Evolutionary conservation across 2,113 vertebrate species (phyloP).

Genomic region (Verasper variegatus): DNA sequence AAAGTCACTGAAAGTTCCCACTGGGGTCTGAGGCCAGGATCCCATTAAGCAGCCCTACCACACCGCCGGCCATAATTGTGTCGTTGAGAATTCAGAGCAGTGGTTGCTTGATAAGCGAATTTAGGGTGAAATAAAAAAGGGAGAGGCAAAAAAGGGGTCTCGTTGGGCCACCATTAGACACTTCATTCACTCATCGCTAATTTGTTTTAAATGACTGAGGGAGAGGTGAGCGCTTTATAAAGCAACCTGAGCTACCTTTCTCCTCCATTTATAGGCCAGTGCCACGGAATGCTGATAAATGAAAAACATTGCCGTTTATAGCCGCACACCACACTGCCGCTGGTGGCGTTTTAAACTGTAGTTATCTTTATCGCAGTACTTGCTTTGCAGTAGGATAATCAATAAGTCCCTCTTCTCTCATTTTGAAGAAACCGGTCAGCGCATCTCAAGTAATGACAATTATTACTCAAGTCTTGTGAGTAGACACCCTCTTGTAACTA

Average conservation of each 20-base stretch:
- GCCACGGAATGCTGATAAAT: slow-evolving; percentile 64
- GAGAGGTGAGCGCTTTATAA: slow-evolving; percentile 74
- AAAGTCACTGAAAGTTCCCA: slow-evolving; percentile 85
- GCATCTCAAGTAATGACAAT: background rate
- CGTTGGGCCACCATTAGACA: slow-evolving; percentile 74
- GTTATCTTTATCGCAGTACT: slow-evolving; percentile 58
- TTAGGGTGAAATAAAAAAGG: slow-evolving; percentile 78
- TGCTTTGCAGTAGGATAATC: slow-evolving; percentile 59
- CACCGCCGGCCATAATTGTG: slow-evolving; percentile 84
- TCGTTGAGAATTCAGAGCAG: slow-evolving; percentile 84
- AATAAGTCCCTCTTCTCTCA: slow-evolving; percentile 30
- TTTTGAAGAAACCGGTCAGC: slow-evolving; percentile 13
- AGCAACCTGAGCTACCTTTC: slow-evolving; percentile 41
- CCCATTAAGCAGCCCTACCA: slow-evolving; percentile 83
- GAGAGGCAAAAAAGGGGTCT: slow-evolving; percentile 62
- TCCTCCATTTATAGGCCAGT: slow-evolving; percentile 40
- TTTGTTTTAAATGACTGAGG: slow-evolving; percentile 82
- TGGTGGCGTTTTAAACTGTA: slow-evolving; percentile 48
- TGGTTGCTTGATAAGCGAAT: slow-evolving; percentile 82
- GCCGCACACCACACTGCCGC: slow-evolving; percentile 43
- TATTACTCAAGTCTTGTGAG: background rate
- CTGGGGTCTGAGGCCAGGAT: slow-evolving; percentile 83
- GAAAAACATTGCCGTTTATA: slow-evolving; percentile 62
- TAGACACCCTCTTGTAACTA: background rate
- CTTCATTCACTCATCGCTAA: slow-evolving; percentile 72